These are phyloP conservation scores for Ophion costatus DNA, from an alignment of 2,888 invertebrate species.

Conservation along the genomic window DNA sequence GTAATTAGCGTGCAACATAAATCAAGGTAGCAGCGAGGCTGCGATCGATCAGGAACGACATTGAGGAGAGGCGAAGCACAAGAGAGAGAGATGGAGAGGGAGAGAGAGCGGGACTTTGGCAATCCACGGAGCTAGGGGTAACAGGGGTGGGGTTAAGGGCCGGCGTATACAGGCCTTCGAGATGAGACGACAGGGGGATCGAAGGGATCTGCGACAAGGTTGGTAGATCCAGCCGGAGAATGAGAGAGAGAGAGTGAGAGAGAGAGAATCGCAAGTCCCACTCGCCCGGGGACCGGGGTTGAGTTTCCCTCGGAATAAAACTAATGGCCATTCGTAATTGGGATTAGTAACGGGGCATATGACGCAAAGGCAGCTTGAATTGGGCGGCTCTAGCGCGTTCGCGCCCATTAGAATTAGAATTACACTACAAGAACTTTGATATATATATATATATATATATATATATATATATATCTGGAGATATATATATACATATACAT, in stretches of 20 bases:
- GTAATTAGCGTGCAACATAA: constrained; percentile 81
- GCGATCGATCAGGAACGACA: constrained; percentile 71
- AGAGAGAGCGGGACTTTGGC: constrained; percentile 43
- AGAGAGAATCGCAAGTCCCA: constrained; percentile 18
- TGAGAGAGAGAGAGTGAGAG: constrained; percentile 16
- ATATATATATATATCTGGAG: not conserved
- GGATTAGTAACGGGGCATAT: constrained; percentile 76
- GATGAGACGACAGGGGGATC: constrained; percentile 57
- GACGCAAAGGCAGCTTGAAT: constrained; percentile 61
- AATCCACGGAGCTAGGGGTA: constrained; percentile 47
- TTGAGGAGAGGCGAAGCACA: constrained; percentile 35
- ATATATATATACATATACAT: no score
- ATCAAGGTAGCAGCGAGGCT: constrained; percentile 76
- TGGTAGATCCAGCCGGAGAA: constrained; percentile 41
- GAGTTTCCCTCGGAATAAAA: constrained; percentile 81
- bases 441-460: not conserved
- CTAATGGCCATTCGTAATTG: constrained; percentile 82
- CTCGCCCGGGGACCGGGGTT: constrained; percentile 68
- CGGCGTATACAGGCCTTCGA: constrained; percentile 34
- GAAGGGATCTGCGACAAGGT: constrained; percentile 51
- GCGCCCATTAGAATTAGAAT: constrained; percentile 77
- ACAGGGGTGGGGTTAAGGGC: constrained; percentile 54
- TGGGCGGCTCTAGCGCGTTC: constrained; percentile 53
- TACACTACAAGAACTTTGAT: constrained; percentile 65
- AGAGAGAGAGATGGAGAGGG: constrained; percentile 19